Evolutionary conservation across 1,140 invertebrate species (phyloP), one percentile per base, ranked within the genome.

Genomic region (Pseudoatta argentina): DNA sequence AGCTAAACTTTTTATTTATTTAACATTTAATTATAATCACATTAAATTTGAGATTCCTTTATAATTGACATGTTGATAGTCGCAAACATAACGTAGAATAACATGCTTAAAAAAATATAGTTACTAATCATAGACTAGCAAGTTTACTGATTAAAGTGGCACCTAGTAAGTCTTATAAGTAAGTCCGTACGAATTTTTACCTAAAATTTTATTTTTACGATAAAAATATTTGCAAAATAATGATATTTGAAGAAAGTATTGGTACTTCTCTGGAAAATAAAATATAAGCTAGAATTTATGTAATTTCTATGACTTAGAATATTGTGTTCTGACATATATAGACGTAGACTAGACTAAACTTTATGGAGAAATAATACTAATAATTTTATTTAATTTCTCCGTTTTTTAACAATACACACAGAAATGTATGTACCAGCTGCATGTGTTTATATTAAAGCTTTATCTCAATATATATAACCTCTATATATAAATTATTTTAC

Each of bases 11-110:
- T 92, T 91, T 89, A 92, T 91, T 92, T 88, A 59, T 88, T 91
- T 88, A 93, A 92, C 91, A 86, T 90, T 91, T 85, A 83, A 91
- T 88, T 76, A 89, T 88, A 89, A 92, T 93, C 88, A 91, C 90
- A 92, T 92, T 92, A 86, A 83, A 91, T 88, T 89, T 73, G 57
- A 92, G 85, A 90, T 79, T 90, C 71, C 48, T 91, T 86, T 59
- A 53, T 87, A 92, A 92, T 91, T 92, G 90, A 92, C 87, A 78
- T 87, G 24, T 88, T 21, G 88, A 91, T 88, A 89, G 88, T 91
- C 69, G 78, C 79, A 93, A 92, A 93, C 88, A 71, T 91, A 92
- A 92, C 85, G 27, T 73, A 86, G 78, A 91, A 85, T 66, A 86
- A 85, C 81, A 90, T 77, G 59, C 44, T 90, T 91, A 69, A 91